Evolutionary conservation across 2,888 invertebrate genomes (phyloP), one percentile per base, ranked within the genome.

Genomic region (Eurytoma adleriae): DNA sequence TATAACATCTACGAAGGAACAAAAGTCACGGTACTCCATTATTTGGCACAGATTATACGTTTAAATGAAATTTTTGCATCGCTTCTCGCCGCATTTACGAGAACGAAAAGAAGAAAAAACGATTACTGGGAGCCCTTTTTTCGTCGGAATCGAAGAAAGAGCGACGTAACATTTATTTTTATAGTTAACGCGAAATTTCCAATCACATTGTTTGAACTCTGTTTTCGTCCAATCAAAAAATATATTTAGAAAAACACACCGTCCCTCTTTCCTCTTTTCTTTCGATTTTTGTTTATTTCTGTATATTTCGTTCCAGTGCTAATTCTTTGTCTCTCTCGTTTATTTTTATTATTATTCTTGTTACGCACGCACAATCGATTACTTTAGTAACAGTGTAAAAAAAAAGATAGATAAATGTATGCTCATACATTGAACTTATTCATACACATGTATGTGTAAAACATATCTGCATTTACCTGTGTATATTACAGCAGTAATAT

Each of bases 41-140:
- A 90, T 90, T 90, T 90, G 90, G 90, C 90, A 90, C 90, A 90
- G 89, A 89, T 89, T 89, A 86, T 89, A 88, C 86, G 86, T 78
- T 77, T 54, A 77, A 79, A 77, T 61, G 56, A 81, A 82, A 73
- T 77, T 79, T 81, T 76, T 69, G 56, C 71, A 61, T 76, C 73
- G 59, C 30, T 68, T 71, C 52, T 57, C 62, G 30, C 72, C 59
- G 57, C 59, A 85, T 85, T 24, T 81, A 72, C 69, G 74, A 82
- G 48, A 59, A 79, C 81, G 72, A 83, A 77, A 76, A 75, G 61
- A 24, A 78, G 61, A 77, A 80, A 82, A 74, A 82, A 79, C 59
- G 40, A 67, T 71, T 73, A 69, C 54, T 83, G 68, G 64, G 68
- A 68, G 79, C 68, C 50, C 66, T 54, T 61, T 67, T 73, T 74